phyloP scores from a whole-genome alignment of 1,140 invertebrate species.

The Sycophaga agraensis region DNA sequence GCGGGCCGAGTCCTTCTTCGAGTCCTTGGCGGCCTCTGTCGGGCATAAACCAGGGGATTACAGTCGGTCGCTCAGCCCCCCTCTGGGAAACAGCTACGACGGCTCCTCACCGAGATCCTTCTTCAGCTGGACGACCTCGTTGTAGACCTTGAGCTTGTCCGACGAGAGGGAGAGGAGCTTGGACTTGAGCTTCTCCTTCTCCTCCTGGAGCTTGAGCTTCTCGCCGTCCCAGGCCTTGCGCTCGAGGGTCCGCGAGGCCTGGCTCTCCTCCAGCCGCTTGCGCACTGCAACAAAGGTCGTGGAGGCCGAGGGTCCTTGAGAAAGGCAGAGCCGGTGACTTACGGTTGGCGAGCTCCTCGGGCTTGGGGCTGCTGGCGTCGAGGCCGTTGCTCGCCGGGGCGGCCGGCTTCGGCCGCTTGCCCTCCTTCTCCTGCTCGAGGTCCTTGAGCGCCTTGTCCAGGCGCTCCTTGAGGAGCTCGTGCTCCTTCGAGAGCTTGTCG shows the following conservation, averaged over 20 bases:
- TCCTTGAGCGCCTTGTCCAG: slow-evolving; percentile 50
- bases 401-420: slow-evolving; percentile 47
- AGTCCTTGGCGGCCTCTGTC: slow-evolving; percentile 36
- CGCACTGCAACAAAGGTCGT: slow-evolving; percentile 44
- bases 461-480: slow-evolving; percentile 50
- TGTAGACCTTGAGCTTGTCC: slow-evolving; percentile 53
- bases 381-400: slow-evolving; percentile 20
- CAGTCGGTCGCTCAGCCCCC: background rate
- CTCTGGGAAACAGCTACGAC: background rate
- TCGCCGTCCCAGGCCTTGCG: slow-evolving; percentile 56
- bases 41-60: background rate
- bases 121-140: slow-evolving; percentile 51
- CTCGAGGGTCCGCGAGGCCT: slow-evolving; percentile 60
- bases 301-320: too few relatives aligned
- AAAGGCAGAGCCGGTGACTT: too few relatives aligned
- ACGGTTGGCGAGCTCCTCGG: slow-evolving; percentile 43
- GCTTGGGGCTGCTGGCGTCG: slow-evolving; percentile 49
- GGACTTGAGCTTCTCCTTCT: slow-evolving; percentile 62
- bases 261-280: slow-evolving; percentile 61
- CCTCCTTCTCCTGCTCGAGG: slow-evolving; percentile 54
- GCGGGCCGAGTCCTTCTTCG: slow-evolving; percentile 47
- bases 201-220: slow-evolving; percentile 62
- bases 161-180: slow-evolving; percentile 56
- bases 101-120: slow-evolving; percentile 47
- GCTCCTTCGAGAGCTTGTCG: slow-evolving; percentile 49